Evolutionary conservation across 2,888 invertebrate genomes (phyloP), one percentile per base, ranked within the genome.

Genomic region (Parnassius orleans): DNA sequence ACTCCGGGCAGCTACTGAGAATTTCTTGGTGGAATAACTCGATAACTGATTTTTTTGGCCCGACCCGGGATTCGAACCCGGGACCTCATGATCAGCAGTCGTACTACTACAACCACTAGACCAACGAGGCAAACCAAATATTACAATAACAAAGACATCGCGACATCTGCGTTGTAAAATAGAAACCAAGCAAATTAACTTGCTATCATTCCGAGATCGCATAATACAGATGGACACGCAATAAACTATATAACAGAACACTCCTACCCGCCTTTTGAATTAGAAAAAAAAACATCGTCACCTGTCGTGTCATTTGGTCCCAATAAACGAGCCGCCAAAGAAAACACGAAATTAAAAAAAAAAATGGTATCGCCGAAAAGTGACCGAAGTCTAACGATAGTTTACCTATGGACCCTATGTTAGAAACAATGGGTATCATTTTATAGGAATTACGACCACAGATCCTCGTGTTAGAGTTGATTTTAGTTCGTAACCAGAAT

Each of bases 291-390:
- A 79, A 77, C 73, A 71, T 78, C 87, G 87, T 90, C 91, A 91
- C 90, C 91, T 91, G 91, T 89, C 90, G 89, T 90, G 90, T 90
- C 91, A 90, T 90, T 91, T 90, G 91, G 91, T 86, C 72, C 85
- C 86, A 86, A 87, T 88, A 87, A 87, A 86, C 81, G 78, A 66
- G 79, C 89, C 90, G 90, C 86, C 90, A 89, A 90, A 90, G 87
- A 88, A 87, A 86, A 85, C 79, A 84, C 70, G 73, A 80, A 83
- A 81, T 83, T 81, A 78, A 72, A 81, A 84, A 85, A 84, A 85
- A 83, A 78, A 75, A 68, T 11, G 63, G 75, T 76, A 80, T 80
- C 80, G 80, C 79, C 81, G 79, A 86, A 83, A 82, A 87, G 77
- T 89, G 90, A 87, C 87, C 89, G 74, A 78, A 79, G 74, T 76